Conservation (phyloP, 2,113 vertebrate genomes). For the Ancistrus triradiatus region DNA sequence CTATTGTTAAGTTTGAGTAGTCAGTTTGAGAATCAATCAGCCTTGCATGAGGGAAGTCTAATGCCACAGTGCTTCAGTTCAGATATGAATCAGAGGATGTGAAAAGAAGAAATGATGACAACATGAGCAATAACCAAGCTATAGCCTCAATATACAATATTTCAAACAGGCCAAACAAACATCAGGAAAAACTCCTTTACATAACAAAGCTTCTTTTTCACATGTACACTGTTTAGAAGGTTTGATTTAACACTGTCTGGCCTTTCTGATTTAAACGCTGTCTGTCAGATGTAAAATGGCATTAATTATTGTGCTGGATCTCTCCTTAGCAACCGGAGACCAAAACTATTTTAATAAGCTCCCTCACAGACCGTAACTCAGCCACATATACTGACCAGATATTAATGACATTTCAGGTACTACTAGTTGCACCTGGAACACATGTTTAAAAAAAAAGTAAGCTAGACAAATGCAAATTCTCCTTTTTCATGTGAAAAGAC, state of each 20-base stretch:
- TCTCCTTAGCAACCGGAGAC: slow-evolving; percentile 49
- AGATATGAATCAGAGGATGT: neutral
- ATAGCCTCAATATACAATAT: neutral
- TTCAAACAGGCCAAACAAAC: neutral
- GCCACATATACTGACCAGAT: slow-evolving; percentile 55
- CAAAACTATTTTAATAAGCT: slow-evolving; percentile 66
- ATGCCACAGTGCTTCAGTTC: neutral
- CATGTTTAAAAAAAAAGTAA: neutral
- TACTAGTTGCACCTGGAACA: slow-evolving; percentile 38
- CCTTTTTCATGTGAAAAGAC: neutral
- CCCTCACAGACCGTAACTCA: slow-evolving; percentile 55
- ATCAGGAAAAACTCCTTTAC: neutral
- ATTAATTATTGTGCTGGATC: slow-evolving; percentile 60
- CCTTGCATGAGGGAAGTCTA: neutral
- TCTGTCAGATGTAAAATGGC: slow-evolving; percentile 59
- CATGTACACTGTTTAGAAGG: neutral
- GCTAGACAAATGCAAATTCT: slow-evolving; percentile 4
- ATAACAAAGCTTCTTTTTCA: neutral
- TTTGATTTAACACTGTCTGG: neutral
- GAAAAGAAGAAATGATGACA: neutral
- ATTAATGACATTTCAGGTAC: slow-evolving; percentile 58
- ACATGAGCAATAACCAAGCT: neutral
- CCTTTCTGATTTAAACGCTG: slow-evolving; percentile 42
- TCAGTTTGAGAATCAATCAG: neutral
- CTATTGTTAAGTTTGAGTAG: neutral